Evolutionary conservation across 2,888 invertebrate species (phyloP).

Genomic region (Cremastinae sp.): DNA sequence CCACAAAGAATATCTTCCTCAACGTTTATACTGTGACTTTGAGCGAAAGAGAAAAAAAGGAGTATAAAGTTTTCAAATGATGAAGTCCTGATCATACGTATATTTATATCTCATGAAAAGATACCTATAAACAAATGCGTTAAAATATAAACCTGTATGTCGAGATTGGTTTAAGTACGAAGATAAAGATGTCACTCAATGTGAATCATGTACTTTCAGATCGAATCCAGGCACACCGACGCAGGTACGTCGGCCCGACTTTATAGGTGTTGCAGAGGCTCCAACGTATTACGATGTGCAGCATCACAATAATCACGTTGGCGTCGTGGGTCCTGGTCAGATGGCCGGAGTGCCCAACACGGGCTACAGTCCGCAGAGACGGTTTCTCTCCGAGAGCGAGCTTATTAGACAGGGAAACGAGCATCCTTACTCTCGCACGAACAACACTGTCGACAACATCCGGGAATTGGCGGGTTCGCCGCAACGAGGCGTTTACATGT

Average conservation of each 20-base stretch:
- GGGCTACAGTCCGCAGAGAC: constrained; percentile 78
- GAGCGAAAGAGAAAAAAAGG: too few species aligned
- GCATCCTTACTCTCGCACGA: constrained; percentile 86
- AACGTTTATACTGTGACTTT: too few species aligned
- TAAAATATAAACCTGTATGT: background rate
- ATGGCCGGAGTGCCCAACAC: constrained; percentile 70
- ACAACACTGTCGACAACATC: constrained; percentile 92
- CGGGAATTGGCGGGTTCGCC: constrained; percentile 93
- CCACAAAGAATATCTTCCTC: too few species aligned
- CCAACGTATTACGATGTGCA: constrained; percentile 78
- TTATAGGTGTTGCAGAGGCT: constrained; percentile 86
- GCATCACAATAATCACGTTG: constrained; percentile 67
- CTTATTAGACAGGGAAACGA: constrained; percentile 74
- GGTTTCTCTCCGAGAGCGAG: constrained; percentile 90
- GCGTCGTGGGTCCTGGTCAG: constrained; percentile 56
- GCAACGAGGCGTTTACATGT: constrained; percentile 90
- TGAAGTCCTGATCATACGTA: too few species aligned
- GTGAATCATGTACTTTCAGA: constrained; percentile 81
- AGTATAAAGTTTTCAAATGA: too few species aligned
- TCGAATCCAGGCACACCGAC: constrained; percentile 96
- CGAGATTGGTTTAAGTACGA: background rate
- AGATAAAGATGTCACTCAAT: background rate
- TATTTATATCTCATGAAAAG: too few species aligned
- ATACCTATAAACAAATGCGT: too few species aligned
- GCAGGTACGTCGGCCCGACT: constrained; percentile 93